These are phyloP conservation scores for Tringa solitaria DNA, from an alignment of 2,113 vertebrate species.

Conservation along the genomic window DNA sequence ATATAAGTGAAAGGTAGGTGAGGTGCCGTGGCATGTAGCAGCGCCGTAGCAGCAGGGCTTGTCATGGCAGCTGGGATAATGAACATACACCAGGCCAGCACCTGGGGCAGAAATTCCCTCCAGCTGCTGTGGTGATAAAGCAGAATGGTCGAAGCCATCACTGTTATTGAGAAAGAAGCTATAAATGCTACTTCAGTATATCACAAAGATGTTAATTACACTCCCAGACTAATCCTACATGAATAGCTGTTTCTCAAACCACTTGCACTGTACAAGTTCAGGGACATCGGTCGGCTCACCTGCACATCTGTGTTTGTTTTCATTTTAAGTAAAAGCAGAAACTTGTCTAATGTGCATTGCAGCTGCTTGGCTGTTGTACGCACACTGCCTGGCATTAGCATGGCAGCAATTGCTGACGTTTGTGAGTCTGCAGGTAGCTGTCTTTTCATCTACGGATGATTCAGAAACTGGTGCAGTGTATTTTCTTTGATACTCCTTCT, in stretches of 20 bases:
- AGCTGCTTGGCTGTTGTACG: neutral
- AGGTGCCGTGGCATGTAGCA: accelerated
- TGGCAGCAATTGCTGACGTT: neutral
- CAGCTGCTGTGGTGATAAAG: neutral
- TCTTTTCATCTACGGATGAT: neutral
- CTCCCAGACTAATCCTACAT: neutral
- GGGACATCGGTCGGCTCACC: neutral
- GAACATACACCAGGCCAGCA: accelerated
- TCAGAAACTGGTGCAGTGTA: neutral
- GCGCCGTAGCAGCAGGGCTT: too few relatives aligned
- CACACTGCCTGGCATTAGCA: neutral
- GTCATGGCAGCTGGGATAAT: neutral
- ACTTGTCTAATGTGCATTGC: neutral
- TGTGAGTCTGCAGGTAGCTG: neutral
- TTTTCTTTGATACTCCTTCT: neutral
- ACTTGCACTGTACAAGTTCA: neutral
- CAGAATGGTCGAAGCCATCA: neutral
- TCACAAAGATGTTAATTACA: neutral
- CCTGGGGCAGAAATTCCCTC: neutral
- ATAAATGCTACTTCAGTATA: neutral
- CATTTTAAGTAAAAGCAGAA: neutral
- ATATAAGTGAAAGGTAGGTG: neutral
- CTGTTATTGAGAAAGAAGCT: neutral
- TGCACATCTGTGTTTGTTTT: accelerated
- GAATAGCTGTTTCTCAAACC: neutral